Base-by-base conservation (phyloP, 2,797 vertebrate genomes). In the Myotis vivesi region DNA sequence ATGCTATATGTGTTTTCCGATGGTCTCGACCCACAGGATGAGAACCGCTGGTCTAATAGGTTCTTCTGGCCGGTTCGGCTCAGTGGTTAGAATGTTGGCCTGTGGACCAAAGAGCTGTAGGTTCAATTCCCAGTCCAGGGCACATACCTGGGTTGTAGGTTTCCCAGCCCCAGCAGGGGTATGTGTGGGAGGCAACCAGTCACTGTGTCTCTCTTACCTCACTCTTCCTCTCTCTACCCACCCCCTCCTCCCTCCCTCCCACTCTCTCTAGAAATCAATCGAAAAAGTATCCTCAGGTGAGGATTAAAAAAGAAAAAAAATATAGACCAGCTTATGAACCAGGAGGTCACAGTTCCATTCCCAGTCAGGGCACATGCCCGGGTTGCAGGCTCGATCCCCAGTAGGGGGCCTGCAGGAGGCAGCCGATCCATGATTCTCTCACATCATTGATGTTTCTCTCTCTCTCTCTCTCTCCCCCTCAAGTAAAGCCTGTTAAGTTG, bases 401-500 rank as follows among this genome's bases (percentile, higher is more conserved):
- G 23, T 2, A 23, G 10, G 55, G 55, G 55, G 23, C 22, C 3
- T 5, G 55, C 55, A 57, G 10, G 55, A 57, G 55, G 3, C 55
- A 57, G 55, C 55, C 20, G 55, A 20, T 57, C 55, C 55, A 23
- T 11, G 55, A 57, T 57, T 57, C 55, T 25, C 55, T 57, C 4
- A 1, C 10, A 11, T 57, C 55, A 11, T 57, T 11, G 55, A 57
- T 11, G 23, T 55, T 55, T 10, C 3, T 57, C 53, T 25, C 55
- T 25, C 20, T 22, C 20, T 25, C 55, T 25, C 10, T 57, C 53
- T 55, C 20, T 3, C 16, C 5, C 49, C 49, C 94, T 95, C 91
- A 89, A 64, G 87, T 94, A 72, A 87, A 94, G 59, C 53, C 55
- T 2, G 82, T 96, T 95, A 96, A 94, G 73, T 93, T 38, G 87